Conservation (phyloP, 1,140 invertebrate species). For the Planococcus citri region DNA sequence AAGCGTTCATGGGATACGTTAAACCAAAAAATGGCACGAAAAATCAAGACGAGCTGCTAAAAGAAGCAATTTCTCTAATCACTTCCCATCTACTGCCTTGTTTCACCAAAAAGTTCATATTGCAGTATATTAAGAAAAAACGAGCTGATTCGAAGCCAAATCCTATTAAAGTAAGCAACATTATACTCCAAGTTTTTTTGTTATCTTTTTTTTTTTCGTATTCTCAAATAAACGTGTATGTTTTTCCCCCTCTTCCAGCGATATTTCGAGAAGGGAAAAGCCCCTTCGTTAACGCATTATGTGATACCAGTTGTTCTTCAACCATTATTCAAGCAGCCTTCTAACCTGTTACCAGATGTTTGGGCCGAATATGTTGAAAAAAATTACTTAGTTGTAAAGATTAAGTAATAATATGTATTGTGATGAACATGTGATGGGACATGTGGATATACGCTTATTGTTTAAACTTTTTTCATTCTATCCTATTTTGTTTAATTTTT, state of each 20-base stretch:
- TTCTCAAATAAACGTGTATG: background rate
- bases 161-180: background rate
- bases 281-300: background rate
- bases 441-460: too few species aligned
- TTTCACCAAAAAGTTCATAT: background rate
- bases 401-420: background rate
- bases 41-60: background rate
- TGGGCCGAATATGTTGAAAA: background rate
- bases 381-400: background rate
- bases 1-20: background rate
- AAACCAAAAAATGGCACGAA: background rate
- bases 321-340: background rate
- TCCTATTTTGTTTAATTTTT: too few species aligned
- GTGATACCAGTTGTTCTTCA: background rate
- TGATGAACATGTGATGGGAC: too few species aligned
- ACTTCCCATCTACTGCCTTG: background rate
- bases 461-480: too few species aligned
- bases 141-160: background rate
- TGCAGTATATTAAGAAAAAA: background rate
- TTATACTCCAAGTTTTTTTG: background rate
- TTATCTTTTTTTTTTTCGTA: background rate
- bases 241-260: background rate
- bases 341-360: background rate
- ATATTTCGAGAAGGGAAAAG: background rate
- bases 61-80: background rate